Base-by-base conservation (phyloP, 37 sponge, comb jelly and placozoan genomes). In the Geodia barretti region DNA sequence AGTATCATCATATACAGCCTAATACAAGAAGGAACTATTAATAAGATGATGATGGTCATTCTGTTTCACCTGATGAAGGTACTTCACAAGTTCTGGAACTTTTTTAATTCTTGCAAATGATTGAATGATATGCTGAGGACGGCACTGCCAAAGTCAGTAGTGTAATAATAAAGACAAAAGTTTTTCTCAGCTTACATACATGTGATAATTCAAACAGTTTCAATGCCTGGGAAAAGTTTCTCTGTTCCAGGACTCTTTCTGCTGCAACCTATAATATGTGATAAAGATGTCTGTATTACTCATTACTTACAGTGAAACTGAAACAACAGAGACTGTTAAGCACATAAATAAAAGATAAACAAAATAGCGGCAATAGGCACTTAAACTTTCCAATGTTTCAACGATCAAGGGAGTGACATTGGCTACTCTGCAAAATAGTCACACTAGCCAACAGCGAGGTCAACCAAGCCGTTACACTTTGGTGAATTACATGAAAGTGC, bases 41-140 rank as follows among this genome's bases (percentile, higher is more conserved):
- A n/a, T n/a, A n/a, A n/a, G n/a, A n/a, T n/a, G n/a, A n/a, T n/a
- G n/a, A n/a, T n/a, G n/a, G n/a, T n/a, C 35, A 33, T 70, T 33
- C 37, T 70, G n/a, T 7, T 25, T 35, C 34, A 82, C 62, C 40
- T 73, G 70, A 33, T 82, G 70, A 4, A 88, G 66, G 68, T 77
- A 88, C 30, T 72, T 37, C 20, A 88, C 76, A 70, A 88, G 78
- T 64, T 88, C 88, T 38, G 78, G 64, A n/a, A 82, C 73, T 30
- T 78, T 59, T 72, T 77, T 77, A 20, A 71, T 31, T 25, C 60
- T 28, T 20, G 83, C 68, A 37, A 88, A 88, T 23, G 41, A 39
- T 31, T 77, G 65, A 41, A 88, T 82, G 28, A 88, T 77, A 23
- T 62, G 28, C 21, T 62, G 32, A 19, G 88, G 11, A 24, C 78